Percentiles rank a stretch among this genome's conserved stretches.
Evolutionary conservation across 2,797 vertebrate species (phyloP).

Genomic region (Phrynocephalus vlangalii): DNA sequence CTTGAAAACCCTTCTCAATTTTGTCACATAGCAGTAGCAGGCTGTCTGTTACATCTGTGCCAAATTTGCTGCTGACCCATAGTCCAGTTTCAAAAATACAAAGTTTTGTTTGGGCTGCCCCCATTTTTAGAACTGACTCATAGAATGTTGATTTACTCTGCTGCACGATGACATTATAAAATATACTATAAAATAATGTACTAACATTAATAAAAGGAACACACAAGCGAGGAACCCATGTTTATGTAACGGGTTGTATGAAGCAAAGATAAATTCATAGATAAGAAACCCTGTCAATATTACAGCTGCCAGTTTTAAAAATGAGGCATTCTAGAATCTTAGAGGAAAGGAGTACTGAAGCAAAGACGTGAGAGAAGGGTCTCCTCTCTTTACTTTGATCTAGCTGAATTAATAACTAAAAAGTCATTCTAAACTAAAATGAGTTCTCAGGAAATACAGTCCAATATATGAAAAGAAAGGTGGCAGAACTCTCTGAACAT

Average conservation of each 20-base stretch:
- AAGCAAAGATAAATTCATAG: slow-evolving; percentile 17
- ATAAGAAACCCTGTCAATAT: slow-evolving; percentile 2
- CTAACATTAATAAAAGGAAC: too few species aligned
- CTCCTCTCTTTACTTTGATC: slow-evolving; percentile 1
- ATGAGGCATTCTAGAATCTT: neutral
- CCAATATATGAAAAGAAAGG: slow-evolving; percentile 30
- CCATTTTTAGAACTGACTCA: too few species aligned
- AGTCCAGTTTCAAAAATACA: too few species aligned
- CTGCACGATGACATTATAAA: too few species aligned
- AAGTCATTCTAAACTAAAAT: neutral
- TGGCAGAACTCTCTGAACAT: slow-evolving; percentile 14
- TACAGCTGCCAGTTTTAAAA: neutral
- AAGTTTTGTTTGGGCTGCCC: too few species aligned
- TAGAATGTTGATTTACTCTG: too few species aligned
- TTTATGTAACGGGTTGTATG: neutral
- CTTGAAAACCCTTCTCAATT: too few species aligned
- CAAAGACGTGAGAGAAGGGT: slow-evolving; percentile 22
- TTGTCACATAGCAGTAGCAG: too few species aligned
- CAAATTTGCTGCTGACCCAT: too few species aligned
- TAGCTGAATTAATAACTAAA: slow-evolving; percentile 12
- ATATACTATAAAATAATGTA: too few species aligned
- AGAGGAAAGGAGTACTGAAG: slow-evolving; percentile 32
- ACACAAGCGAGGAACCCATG: neutral
- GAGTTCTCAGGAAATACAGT: slow-evolving; percentile 21
- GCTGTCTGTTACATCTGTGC: too few species aligned